phyloP scores from a whole-genome alignment of 2,797 vertebrate genomes.

The Petrocephalus sullivani region DNA sequence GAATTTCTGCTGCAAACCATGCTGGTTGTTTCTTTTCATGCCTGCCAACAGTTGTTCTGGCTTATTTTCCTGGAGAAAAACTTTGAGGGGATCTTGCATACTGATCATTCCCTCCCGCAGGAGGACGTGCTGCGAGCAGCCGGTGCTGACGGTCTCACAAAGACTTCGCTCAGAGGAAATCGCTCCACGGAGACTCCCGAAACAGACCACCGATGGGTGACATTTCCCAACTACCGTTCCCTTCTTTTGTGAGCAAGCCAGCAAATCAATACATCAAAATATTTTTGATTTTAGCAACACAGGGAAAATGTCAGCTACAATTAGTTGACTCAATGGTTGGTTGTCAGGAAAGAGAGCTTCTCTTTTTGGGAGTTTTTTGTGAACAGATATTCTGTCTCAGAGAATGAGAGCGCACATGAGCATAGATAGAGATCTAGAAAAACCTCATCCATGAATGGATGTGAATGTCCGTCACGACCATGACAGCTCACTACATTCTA shows the following conservation, averaged over 20 bases:
- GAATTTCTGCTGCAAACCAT: constrained; percentile 25
- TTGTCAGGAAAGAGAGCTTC: constrained; percentile 52
- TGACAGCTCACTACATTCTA: background rate
- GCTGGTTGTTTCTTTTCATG: constrained; percentile 20
- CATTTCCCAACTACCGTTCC: constrained; percentile 50
- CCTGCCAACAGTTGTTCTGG: constrained; percentile 23
- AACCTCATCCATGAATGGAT: background rate
- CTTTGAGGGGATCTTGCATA: constrained; percentile 30
- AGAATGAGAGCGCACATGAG: background rate
- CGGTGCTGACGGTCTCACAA: constrained; percentile 50
- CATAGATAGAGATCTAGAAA: background rate
- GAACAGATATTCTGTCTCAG: constrained; percentile 30
- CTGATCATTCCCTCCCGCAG: constrained; percentile 34
- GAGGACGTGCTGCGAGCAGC: constrained; percentile 42
- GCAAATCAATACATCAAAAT: constrained; percentile 52
- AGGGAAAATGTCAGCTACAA: constrained; percentile 69
- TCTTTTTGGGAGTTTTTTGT: constrained; percentile 63
- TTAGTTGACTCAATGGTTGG: constrained; percentile 55
- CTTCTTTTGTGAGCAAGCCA: constrained; percentile 47
- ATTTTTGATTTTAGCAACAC: constrained; percentile 57
- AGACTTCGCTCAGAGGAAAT: constrained; percentile 44
- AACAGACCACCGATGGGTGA: constrained; percentile 47
- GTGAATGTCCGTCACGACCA: background rate
- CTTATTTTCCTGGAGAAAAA: constrained; percentile 22
- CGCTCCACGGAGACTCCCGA: constrained; percentile 40